These are phyloP conservation scores for Nasonia giraulti DNA, from an alignment of 1,140 invertebrate species.

Conservation along the genomic window DNA sequence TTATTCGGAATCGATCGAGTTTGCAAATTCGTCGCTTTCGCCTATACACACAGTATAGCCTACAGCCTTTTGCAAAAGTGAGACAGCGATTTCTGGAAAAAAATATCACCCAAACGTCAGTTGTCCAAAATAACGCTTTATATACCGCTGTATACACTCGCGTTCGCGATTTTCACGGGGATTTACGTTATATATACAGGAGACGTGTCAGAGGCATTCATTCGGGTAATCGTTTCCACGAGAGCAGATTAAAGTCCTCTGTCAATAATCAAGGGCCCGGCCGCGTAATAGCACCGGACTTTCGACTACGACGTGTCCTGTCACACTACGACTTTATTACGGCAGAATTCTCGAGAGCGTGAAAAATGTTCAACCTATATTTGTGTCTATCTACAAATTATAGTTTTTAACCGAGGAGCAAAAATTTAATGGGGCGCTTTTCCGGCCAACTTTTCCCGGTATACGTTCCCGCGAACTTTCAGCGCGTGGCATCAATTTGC, in stretches of 20 bases:
- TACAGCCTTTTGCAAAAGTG: background rate
- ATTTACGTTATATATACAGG: background rate
- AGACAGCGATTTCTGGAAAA: background rate
- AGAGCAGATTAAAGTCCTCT: slow-evolving; percentile 12
- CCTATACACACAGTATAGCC: background rate
- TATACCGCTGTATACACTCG: too few species aligned
- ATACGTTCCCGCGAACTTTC: too few species aligned
- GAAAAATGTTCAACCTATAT: too few species aligned
- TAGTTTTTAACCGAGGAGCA: background rate
- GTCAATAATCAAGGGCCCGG: slow-evolving; percentile 11
- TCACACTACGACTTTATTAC: too few species aligned
- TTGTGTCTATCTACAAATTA: too few species aligned
- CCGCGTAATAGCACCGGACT: background rate
- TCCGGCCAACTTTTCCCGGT: background rate
- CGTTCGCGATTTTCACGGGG: background rate
- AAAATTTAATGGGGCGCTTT: background rate
- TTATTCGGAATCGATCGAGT: background rate
- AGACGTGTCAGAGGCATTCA: slow-evolving; percentile 14
- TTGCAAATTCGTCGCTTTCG: background rate
- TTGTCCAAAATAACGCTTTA: background rate
- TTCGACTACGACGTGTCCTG: background rate
- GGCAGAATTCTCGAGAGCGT: too few species aligned
- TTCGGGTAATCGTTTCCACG: slow-evolving; percentile 2
- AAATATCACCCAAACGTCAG: background rate
- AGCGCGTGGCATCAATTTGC: background rate